Evolutionary conservation across 2,797 vertebrate species (phyloP), one percentile per base, ranked within the genome.

Genomic region (Natrix natrix): DNA sequence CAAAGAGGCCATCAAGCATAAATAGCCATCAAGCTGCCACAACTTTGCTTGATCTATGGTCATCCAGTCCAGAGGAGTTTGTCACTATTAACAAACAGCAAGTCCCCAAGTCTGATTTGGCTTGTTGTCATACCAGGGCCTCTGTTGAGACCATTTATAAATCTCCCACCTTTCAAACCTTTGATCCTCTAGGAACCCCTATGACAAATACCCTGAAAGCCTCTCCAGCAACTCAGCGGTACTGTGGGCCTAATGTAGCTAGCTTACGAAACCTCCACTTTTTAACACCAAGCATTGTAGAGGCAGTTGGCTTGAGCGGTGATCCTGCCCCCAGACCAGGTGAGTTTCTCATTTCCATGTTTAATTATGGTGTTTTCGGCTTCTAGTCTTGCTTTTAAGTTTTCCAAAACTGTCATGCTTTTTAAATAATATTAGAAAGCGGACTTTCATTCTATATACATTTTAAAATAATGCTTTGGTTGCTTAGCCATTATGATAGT

Each of bases 111-210:
- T 32, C 90, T 14, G 93, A 94, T 28, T 90, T 91, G 86, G 16
- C 90, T 60, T 92, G 87, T 69, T 16, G 3, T 37, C 92, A 91
- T 0, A 93, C 26, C 37, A 94, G 92, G 89, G 87, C 66, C 83
- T 94, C 94, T 90, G 90, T 95, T 26, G 96, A 96, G 91, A 96
- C 87, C 0, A 86, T 94, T 7, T 94, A 91, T 55, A 89, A 94
- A 83, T 94, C 94, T 94, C 93, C 95, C 87, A 86, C 91, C 0
- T 93, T 95, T 92, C 93, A 60, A 63, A 37, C 57, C 37, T 92
- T 94, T 93, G 92, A 94, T 0, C 56, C 94, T 37, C 48, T 83
- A 78, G 90, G 91, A 88, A 94, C 89, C 0, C 0, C 3, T 8
- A 0, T 0, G 16, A 48, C 0, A 3, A 89, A 13, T 22, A 93